Percentiles rank a stretch among this genome's conserved stretches.
Evolutionary conservation across 2,113 vertebrate species (phyloP).

Genomic region (Chaetops frenatus): DNA sequence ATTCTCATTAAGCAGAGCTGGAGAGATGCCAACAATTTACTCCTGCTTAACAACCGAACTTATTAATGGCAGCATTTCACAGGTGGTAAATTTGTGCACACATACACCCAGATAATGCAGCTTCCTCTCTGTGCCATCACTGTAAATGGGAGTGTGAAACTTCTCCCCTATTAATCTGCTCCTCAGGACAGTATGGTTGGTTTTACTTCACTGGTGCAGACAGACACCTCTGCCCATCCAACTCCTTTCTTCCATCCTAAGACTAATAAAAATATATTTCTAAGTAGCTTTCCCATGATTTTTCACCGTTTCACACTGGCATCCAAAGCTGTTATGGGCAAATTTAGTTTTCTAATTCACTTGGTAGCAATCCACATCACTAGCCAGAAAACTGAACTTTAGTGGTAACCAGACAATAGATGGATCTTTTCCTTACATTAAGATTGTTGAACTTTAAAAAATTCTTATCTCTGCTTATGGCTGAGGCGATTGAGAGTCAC

Average conservation of each 20-base stretch:
- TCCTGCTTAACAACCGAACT: neutral
- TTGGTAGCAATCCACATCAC: neutral
- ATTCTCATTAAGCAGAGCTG: neutral
- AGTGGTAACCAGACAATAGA: no score
- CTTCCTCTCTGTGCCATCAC: neutral
- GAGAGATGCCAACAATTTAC: neutral
- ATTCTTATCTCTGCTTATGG: constrained; percentile 46
- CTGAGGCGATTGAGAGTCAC: constrained; percentile 65
- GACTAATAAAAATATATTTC: neutral
- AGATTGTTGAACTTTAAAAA: constrained; percentile 36
- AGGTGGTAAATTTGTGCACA: neutral
- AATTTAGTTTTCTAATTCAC: neutral
- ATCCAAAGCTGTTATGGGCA: neutral
- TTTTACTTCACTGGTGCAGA: neutral
- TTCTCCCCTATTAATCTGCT: neutral
- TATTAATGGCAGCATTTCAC: neutral
- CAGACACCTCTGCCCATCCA: neutral
- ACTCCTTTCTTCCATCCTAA: neutral
- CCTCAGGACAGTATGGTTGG: neutral
- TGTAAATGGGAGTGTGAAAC: neutral
- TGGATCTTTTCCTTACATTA: no score
- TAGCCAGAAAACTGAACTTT: neutral
- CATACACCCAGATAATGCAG: neutral
- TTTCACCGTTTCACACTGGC: neutral
- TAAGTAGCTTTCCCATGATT: neutral